phyloP scores from a whole-genome alignment of 2,113 vertebrate genomes.

The Trematomus loennbergii region DNA sequence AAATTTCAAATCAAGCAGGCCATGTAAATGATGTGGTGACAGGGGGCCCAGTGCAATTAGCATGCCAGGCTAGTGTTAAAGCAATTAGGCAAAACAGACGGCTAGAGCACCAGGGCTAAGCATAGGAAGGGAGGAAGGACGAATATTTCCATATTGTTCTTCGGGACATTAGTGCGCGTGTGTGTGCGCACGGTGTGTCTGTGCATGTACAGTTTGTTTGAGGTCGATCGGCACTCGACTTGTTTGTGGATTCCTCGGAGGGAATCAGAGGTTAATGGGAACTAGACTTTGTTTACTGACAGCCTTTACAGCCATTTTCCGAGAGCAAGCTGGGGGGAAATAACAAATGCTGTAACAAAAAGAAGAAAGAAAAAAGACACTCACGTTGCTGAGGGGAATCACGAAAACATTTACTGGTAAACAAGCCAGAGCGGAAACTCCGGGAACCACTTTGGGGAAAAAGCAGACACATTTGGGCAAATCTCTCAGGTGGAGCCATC shows the following conservation, averaged over 20 bases:
- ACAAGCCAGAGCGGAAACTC: slow-evolving; percentile 78
- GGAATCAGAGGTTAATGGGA: slow-evolving; percentile 79
- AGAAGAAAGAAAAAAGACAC: slow-evolving; percentile 32
- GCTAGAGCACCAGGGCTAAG: slow-evolving; percentile 77
- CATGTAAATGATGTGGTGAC: slow-evolving; percentile 88
- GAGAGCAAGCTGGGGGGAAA: slow-evolving; percentile 15
- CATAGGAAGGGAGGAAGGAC: slow-evolving; percentile 72
- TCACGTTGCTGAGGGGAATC: slow-evolving; percentile 68
- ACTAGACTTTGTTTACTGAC: slow-evolving; percentile 74
- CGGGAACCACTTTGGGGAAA: slow-evolving; percentile 67
- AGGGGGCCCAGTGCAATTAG: slow-evolving; percentile 84
- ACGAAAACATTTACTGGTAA: slow-evolving; percentile 81
- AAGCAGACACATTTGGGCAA: slow-evolving; percentile 78
- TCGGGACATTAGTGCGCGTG: slow-evolving; percentile 65
- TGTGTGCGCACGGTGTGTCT: slow-evolving; percentile 14
- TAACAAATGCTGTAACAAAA: slow-evolving; percentile 53
- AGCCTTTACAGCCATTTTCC: slow-evolving; percentile 53
- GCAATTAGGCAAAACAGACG: slow-evolving; percentile 87
- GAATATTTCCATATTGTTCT: slow-evolving; percentile 81
- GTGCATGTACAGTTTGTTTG: slow-evolving; percentile 61
- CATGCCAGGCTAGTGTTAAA: slow-evolving; percentile 84
- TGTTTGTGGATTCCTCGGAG: slow-evolving; percentile 76
- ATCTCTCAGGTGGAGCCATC: slow-evolving; percentile 85
- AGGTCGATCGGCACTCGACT: slow-evolving; percentile 54
- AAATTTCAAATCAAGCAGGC: slow-evolving; percentile 87